Percentiles rank a stretch among this genome's conserved stretches.
Conservation (phyloP, 2,797 vertebrate species). For the Margarornis squamiger region DNA sequence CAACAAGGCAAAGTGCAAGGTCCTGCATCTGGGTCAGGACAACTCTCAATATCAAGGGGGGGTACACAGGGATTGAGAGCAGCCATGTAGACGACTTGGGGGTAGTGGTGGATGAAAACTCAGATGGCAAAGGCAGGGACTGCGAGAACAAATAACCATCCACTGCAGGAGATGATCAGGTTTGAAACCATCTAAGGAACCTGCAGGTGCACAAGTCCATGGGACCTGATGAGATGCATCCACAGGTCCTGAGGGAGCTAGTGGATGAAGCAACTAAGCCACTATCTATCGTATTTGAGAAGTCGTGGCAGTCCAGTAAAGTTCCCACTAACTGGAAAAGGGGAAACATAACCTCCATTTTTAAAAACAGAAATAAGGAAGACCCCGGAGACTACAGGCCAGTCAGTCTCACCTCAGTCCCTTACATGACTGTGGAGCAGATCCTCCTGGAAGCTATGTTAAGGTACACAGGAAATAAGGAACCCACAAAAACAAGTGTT, state of each 20-base stretch:
- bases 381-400: neutral
- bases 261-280: neutral
- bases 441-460: neutral
- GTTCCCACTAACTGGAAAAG: neutral
- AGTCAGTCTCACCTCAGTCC: neutral
- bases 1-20: neutral
- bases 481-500: neutral
- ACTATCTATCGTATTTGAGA: neutral
- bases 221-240: neutral
- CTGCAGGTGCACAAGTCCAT: neutral
- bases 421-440: neutral
- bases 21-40: neutral
- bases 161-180: neutral
- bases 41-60: neutral
- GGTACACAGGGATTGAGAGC: neutral
- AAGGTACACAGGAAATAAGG: neutral
- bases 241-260: neutral
- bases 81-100: neutral
- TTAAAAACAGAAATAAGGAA: neutral
- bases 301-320: neutral
- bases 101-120: neutral
- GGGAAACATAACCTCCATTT: neutral
- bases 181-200: neutral
- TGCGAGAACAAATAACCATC: neutral
- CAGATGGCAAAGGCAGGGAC: neutral